Evolutionary conservation across 2,888 invertebrate species (phyloP).

Genomic region (Subacronicta megacephala): DNA sequence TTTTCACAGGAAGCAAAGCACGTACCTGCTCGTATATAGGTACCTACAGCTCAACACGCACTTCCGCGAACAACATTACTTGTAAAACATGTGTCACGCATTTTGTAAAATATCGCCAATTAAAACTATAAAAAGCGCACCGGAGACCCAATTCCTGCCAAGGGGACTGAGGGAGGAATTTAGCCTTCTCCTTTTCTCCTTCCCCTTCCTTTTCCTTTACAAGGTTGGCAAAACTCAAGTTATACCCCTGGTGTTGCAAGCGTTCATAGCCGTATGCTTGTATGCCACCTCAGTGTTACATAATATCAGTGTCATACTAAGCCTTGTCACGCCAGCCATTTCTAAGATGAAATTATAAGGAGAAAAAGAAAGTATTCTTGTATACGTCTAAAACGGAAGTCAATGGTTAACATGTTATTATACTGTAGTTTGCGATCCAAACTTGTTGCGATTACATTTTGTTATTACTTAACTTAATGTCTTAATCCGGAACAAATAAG

Average conservation of each 20-base stretch:
- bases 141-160: too few species aligned
- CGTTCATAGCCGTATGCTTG: too few species aligned
- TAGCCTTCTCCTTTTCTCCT: too few species aligned
- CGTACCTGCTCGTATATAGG: background rate
- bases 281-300: too few species aligned
- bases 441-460: conserved; percentile 37
- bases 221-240: too few species aligned
- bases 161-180: too few species aligned
- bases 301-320: background rate
- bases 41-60: background rate
- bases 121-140: too few species aligned
- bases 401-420: conserved; percentile 51
- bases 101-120: background rate
- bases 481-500: conserved; percentile 40
- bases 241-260: too few species aligned
- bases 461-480: conserved; percentile 53
- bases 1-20: conserved; percentile 22
- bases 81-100: background rate
- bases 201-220: too few species aligned
- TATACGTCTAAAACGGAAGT: conserved; percentile 49
- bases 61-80: background rate
- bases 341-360: conserved; percentile 20
- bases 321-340: conserved; percentile 7
- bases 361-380: conserved; percentile 51
- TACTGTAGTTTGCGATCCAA: conserved; percentile 40